phyloP scores from a whole-genome alignment of 1,140 invertebrate genomes.

The Hormaphis cornu region DNA sequence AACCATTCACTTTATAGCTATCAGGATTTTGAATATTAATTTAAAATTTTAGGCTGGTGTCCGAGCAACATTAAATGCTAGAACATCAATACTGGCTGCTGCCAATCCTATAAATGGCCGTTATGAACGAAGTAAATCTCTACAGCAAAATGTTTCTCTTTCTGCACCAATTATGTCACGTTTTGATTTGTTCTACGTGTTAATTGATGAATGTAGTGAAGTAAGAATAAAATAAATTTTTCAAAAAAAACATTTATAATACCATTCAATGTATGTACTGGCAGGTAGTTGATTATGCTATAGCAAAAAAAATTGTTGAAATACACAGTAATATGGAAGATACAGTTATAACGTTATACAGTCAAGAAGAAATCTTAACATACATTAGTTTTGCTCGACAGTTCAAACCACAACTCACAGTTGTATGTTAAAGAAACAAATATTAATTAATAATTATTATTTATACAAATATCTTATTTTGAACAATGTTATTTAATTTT shows the following conservation, averaged over 20 bases:
- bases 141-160: slow-evolving; percentile 89
- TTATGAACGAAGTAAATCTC: slow-evolving; percentile 87
- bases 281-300: slow-evolving; percentile 44
- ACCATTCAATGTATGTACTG: background rate
- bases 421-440: slow-evolving; percentile 42
- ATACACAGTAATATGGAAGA: slow-evolving; percentile 73
- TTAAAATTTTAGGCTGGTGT: slow-evolving; percentile 69
- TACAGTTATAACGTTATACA: slow-evolving; percentile 68
- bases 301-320: slow-evolving; percentile 91
- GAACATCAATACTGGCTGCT: slow-evolving; percentile 95
- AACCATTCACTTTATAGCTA: too few species aligned
- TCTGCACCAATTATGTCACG: slow-evolving; percentile 98
- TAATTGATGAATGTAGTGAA: slow-evolving; percentile 93
- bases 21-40: background rate
- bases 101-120: slow-evolving; percentile 96
- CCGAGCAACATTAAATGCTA: slow-evolving; percentile 90
- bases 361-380: slow-evolving; percentile 74
- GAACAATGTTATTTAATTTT: slow-evolving; percentile 14
- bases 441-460: background rate
- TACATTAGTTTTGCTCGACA: slow-evolving; percentile 95
- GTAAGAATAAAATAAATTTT: slow-evolving; percentile 43
- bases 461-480: background rate
- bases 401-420: slow-evolving; percentile 85
- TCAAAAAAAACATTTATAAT: slow-evolving; percentile 5
- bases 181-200: slow-evolving; percentile 97